Conservation (phyloP, 2,113 vertebrate genomes). For the Hylia prasina region DNA sequence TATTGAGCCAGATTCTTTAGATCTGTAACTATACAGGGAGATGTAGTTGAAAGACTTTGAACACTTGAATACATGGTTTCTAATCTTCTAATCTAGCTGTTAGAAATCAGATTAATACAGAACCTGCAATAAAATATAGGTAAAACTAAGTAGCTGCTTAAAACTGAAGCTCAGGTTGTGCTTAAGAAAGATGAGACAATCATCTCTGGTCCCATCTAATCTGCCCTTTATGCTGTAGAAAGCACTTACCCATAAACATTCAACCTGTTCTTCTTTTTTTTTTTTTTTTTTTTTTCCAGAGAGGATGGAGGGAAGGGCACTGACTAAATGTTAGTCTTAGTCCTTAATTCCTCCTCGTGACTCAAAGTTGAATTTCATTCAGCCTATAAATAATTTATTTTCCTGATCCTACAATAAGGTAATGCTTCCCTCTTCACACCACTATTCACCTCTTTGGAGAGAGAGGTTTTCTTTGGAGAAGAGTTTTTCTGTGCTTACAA, state of each 20-base stretch:
- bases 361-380: neutral
- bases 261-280: neutral
- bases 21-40: neutral
- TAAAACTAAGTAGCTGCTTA: neutral
- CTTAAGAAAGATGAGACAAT: neutral
- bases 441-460: neutral
- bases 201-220: neutral
- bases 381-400: neutral
- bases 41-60: neutral
- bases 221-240: neutral
- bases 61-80: neutral
- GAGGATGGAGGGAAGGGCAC: fast-evolving
- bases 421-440: neutral
- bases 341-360: neutral
- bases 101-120: neutral
- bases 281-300: neutral
- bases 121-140: neutral
- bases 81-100: neutral
- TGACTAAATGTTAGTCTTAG: neutral
- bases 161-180: neutral
- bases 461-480: neutral
- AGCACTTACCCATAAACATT: neutral
- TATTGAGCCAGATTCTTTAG: neutral
- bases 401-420: neutral
- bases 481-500: neutral